These are phyloP conservation scores for Polyergus mexicanus DNA, from an alignment of 1,140 invertebrate species.

Conservation along the genomic window DNA sequence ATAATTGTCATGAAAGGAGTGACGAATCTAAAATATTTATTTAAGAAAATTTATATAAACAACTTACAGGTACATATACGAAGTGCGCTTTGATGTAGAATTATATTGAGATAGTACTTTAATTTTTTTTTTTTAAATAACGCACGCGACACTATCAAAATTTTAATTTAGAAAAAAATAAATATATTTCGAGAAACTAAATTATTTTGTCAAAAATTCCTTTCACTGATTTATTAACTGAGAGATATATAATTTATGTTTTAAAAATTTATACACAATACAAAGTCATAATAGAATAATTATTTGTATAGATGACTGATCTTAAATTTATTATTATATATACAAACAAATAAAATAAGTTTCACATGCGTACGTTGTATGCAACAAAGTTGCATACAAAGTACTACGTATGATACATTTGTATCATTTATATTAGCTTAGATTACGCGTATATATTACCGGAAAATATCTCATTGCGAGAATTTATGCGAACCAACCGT, in stretches of 20 bases:
- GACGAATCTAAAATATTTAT: not conserved
- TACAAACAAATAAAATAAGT: not conserved
- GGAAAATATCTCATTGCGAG: slow-evolving; percentile 54
- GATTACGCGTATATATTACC: slow-evolving; percentile 50
- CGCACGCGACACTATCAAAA: not conserved
- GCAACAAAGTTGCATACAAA: not conserved
- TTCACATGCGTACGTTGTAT: no score
- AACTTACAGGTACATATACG: not conserved
- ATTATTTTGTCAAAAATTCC: not conserved
- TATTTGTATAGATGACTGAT: no score
- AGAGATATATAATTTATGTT: not conserved
- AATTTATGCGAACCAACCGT: slow-evolving; percentile 55
- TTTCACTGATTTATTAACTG: not conserved
- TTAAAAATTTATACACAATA: not conserved
- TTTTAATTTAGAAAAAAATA: not conserved
- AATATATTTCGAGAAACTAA: not conserved
- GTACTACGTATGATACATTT: not conserved
- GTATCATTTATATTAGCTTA: slow-evolving; percentile 42
- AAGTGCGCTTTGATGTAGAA: not conserved
- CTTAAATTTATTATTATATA: no score
- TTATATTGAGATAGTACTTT: not conserved
- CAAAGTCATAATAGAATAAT: not conserved
- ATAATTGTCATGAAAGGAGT: slow-evolving; percentile 52
- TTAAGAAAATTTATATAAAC: not conserved
- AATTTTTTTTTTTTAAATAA: not conserved